Evolutionary conservation across 2,797 vertebrate species (phyloP).

Genomic region (Urophycis tenuis): DNA sequence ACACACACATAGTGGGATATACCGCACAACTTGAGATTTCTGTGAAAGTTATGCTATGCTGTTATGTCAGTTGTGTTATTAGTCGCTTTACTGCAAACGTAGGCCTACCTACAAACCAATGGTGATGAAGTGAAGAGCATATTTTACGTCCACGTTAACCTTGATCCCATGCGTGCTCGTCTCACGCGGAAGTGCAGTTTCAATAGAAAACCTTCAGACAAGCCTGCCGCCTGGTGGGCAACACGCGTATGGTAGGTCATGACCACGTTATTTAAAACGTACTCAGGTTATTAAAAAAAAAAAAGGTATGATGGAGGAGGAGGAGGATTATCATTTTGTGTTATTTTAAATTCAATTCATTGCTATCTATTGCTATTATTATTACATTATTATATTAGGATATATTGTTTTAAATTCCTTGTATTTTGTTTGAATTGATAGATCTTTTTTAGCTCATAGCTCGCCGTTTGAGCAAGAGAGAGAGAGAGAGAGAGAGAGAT

Average conservation of each 20-base stretch:
- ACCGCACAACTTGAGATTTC: not conserved
- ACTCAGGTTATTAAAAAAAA: not conserved
- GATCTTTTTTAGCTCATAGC: not conserved
- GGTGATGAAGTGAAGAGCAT: not conserved
- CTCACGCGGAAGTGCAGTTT: not conserved
- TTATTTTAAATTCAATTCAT: not conserved
- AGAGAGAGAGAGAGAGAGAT: too few relatives aligned
- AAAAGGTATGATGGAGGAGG: not conserved
- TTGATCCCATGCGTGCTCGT: not conserved
- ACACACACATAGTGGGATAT: not conserved
- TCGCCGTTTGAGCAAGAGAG: not conserved
- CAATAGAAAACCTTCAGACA: slow-evolving; percentile 29
- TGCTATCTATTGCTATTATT: not conserved
- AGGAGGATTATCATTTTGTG: not conserved
- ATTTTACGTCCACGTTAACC: not conserved
- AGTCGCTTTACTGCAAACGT: not conserved
- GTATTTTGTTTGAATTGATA: not conserved
- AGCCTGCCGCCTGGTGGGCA: slow-evolving; percentile 66
- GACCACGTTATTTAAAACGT: not conserved
- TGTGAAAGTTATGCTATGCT: too few relatives aligned
- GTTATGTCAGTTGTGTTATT: not conserved
- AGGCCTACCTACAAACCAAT: not conserved
- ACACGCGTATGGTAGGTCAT: not conserved
- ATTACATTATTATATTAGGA: not conserved
- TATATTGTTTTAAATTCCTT: not conserved